Percentiles rank a stretch among this genome's conserved stretches.
phyloP scores from a whole-genome alignment of 2,113 vertebrate species.

The Epinephelus fuscoguttatus region DNA sequence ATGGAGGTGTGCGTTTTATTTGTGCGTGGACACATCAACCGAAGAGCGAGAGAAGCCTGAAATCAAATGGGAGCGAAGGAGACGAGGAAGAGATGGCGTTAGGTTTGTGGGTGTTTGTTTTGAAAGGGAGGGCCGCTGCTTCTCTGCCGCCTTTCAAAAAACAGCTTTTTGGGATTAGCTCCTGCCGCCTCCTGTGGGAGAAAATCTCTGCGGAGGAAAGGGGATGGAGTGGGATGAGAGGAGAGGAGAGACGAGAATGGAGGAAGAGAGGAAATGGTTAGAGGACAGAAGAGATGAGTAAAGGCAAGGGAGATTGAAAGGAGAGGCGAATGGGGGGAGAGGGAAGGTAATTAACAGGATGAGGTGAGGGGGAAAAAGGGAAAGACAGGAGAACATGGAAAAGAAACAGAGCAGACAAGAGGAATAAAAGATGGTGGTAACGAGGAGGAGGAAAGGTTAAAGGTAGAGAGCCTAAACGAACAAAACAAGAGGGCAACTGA shows the following conservation, averaged over 20 bases:
- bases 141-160: slow-evolving; percentile 45
- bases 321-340: neutral
- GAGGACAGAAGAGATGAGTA: neutral
- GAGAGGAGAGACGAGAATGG: neutral
- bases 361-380: neutral
- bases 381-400: neutral
- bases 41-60: neutral
- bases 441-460: no score
- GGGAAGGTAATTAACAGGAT: neutral
- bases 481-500: neutral
- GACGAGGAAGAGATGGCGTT: neutral
- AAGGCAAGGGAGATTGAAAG: neutral
- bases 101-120: slow-evolving; percentile 29
- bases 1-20: slow-evolving; percentile 13
- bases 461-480: neutral
- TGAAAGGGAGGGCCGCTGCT: neutral
- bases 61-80: slow-evolving; percentile 16
- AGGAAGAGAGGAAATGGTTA: neutral
- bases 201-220: slow-evolving; percentile 47
- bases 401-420: neutral
- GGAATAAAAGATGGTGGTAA: neutral
- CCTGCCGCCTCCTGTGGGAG: slow-evolving; percentile 41
- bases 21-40: neutral
- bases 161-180: slow-evolving; percentile 59
- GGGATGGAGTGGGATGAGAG: slow-evolving; percentile 50